Evolutionary conservation across 2,113 vertebrate species (phyloP), one percentile per base, ranked within the genome.

Genomic region (Cinclus mexicanus): DNA sequence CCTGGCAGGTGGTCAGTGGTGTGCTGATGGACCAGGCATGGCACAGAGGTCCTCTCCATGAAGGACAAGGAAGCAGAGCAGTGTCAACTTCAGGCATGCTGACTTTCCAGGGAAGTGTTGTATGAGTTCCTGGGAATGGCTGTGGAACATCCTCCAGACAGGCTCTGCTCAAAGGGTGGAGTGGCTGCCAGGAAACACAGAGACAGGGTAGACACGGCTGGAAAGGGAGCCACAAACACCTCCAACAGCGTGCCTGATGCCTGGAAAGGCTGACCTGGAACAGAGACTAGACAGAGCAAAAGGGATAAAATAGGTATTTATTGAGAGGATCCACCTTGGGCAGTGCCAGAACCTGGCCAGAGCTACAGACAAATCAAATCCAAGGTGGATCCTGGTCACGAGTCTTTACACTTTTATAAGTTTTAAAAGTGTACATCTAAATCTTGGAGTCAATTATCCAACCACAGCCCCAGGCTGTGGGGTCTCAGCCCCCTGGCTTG

Each of bases 191-290:
- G 75, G 41, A 35, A 76, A 10, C 0, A 0, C 44, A 28, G 79
- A 0, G 0, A 16, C 4, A 3, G 63, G 4, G 29, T 33, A 7
- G 18, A 50, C 13, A 4, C 0, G 1, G 17, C 67, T 55, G 29
- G 47, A 19, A 39, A n/a, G 55, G 37, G 29, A 92, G 46, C 6
- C 46, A 33, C 18, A 17, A 8, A 37, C 25, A 83, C 37, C 41
- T 77, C 67, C 3, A 2, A 2, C 2, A 1, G 21, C 6, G 0
- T 6, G 15, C 21, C 26, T 52, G 50, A 17, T 52, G 50, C 50
- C 50, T 52, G 50, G 50, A 29, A 52, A 52, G 26, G 50, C 26
- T 29, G 50, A 52, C 50, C 50, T 52, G 50, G 50, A 52, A 52
- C 50, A 52, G 50, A 50, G 49, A 18, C 26, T 29, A 29, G 50